Evolutionary conservation across 1,140 invertebrate genomes (phyloP).

Genomic region (Rhizoglyphus robini): DNA sequence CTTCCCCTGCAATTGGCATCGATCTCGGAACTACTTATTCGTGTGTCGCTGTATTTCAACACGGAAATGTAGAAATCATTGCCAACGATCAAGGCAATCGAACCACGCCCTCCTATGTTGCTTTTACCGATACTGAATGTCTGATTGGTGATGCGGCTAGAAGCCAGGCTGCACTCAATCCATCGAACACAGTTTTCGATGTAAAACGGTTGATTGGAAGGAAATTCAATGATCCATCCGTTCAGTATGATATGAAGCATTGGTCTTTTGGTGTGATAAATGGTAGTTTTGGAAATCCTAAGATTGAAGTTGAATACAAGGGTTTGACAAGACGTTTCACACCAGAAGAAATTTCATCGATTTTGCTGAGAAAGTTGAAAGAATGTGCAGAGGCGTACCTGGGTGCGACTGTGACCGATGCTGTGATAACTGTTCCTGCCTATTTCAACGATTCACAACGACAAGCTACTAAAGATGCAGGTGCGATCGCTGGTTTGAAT

Average conservation of each 20-base stretch:
- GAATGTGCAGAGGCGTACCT: slow-evolving; percentile 30
- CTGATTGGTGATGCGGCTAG: too few species aligned
- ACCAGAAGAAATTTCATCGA: slow-evolving; percentile 33
- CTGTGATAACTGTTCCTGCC: too few species aligned
- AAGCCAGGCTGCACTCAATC: slow-evolving; percentile 60
- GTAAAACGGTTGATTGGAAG: too few species aligned
- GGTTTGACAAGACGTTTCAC: slow-evolving; percentile 29
- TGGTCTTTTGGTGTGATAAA: slow-evolving; percentile 33
- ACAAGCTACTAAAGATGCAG: too few species aligned
- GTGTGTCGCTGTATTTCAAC: too few species aligned
- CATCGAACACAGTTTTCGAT: slow-evolving; percentile 88
- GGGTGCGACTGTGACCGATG: slow-evolving; percentile 29
- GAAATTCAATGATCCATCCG: slow-evolving; percentile 34
- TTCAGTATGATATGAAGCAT: slow-evolving; percentile 34
- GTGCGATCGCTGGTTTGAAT: too few species aligned
- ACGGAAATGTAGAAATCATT: too few species aligned
- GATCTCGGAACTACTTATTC: too few species aligned
- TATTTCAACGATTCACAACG: too few species aligned
- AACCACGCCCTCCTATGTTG: slow-evolving; percentile 31
- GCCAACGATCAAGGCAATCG: slow-evolving; percentile 33
- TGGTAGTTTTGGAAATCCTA: slow-evolving; percentile 32
- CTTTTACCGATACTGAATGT: slow-evolving; percentile 12
- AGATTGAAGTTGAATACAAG: slow-evolving; percentile 30
- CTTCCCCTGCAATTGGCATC: too few species aligned
- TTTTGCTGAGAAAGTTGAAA: slow-evolving; percentile 34